phyloP scores from a whole-genome alignment of 2,888 invertebrate species.

The Harmothoe impar region DNA sequence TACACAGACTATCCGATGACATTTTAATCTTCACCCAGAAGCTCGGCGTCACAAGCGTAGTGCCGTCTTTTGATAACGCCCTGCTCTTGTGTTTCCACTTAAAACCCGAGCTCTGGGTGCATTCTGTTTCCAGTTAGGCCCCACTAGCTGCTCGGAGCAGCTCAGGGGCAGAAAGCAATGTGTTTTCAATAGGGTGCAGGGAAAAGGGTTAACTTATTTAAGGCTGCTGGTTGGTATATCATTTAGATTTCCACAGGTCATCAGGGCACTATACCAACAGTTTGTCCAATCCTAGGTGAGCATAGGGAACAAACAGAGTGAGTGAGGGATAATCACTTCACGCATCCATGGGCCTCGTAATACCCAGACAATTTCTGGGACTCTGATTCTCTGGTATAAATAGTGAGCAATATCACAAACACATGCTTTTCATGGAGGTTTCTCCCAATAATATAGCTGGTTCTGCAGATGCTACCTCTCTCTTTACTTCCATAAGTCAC shows the following conservation, averaged over 20 bases:
- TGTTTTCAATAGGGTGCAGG: constrained; percentile 58
- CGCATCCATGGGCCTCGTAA: too few species aligned
- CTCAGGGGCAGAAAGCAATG: constrained; percentile 34
- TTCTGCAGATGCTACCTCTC: too few species aligned
- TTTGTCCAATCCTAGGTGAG: too few species aligned
- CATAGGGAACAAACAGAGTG: too few species aligned
- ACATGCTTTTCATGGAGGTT: too few species aligned
- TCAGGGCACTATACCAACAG: neutral
- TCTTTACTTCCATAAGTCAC: too few species aligned
- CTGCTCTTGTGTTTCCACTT: constrained; percentile 53
- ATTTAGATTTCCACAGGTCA: constrained; percentile 26
- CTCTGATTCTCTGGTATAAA: too few species aligned
- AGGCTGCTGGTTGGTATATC: neutral
- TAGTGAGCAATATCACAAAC: too few species aligned
- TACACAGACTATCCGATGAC: constrained; percentile 11
- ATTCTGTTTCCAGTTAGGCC: constrained; percentile 28
- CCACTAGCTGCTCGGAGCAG: constrained; percentile 6
- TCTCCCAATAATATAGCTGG: too few species aligned
- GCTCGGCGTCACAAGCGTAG: constrained; percentile 24
- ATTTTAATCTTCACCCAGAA: constrained; percentile 38
- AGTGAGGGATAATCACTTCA: too few species aligned
- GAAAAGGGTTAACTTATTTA: constrained; percentile 19
- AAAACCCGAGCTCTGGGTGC: neutral
- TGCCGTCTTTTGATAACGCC: constrained; percentile 24
- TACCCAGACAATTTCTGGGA: too few species aligned